Conservation (phyloP, 2,888 invertebrate genomes). For the Arrhopalites spinosus region DNA sequence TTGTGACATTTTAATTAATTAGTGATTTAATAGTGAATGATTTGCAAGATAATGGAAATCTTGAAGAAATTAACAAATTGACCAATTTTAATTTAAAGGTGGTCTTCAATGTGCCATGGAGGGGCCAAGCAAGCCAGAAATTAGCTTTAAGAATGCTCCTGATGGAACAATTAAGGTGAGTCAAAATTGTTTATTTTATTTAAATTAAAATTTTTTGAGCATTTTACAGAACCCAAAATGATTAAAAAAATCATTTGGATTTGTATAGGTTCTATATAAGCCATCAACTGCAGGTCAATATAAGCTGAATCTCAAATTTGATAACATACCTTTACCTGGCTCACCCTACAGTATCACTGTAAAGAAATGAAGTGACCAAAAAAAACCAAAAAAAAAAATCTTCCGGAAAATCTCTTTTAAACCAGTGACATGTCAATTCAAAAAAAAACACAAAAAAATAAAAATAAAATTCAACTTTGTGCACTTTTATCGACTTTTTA, state of each 20-base stretch:
- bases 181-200: too few species aligned
- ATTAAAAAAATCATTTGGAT: too few species aligned
- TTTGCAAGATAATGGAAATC: too few species aligned
- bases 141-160: constrained; percentile 51
- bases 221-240: too few species aligned
- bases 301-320: constrained; percentile 55
- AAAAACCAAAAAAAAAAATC: background rate
- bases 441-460: background rate
- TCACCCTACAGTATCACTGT: constrained; percentile 53
- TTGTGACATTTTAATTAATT: background rate
- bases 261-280: constrained; percentile 50
- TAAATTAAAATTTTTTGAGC: too few species aligned
- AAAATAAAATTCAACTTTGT: background rate
- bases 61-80: too few species aligned
- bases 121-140: constrained; percentile 55
- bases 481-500: background rate
- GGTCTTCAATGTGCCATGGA: constrained; percentile 55
- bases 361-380: constrained; percentile 37
- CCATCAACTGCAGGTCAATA: constrained; percentile 52
- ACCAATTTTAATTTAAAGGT: constrained; percentile 38
- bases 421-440: background rate
- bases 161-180: constrained; percentile 48
- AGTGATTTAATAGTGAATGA: too few species aligned
- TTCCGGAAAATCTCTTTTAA: background rate
- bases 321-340: constrained; percentile 53